phyloP scores from a whole-genome alignment of 2,113 vertebrate genomes.

The Psilopsiagon aurifrons region DNA sequence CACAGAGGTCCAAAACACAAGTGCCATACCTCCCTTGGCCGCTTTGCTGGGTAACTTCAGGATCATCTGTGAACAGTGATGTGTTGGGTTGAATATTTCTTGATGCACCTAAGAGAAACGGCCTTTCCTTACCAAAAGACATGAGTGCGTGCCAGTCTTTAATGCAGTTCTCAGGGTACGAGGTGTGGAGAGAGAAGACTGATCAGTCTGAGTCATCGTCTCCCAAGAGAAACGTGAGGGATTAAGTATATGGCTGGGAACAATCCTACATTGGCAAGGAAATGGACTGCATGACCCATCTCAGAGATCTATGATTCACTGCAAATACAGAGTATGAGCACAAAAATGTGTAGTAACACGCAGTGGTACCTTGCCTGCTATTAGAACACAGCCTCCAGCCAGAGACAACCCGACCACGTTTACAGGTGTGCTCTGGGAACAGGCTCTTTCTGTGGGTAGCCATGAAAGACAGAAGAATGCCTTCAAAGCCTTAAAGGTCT shows the following conservation, averaged over 20 bases:
- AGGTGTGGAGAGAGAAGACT: not conserved
- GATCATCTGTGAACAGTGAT: not conserved
- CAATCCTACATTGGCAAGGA: conserved; percentile 17
- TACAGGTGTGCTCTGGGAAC: conserved; percentile 27
- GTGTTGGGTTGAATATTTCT: not conserved
- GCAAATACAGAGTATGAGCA: not conserved
- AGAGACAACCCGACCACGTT: not conserved
- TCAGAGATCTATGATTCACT: conserved; percentile 50
- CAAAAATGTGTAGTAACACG: conserved; percentile 51
- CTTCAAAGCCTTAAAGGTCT: not conserved
- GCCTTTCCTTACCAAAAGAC: not conserved
- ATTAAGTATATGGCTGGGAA: conserved; percentile 35
- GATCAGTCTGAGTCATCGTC: conserved; percentile 26
- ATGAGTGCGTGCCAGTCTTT: not conserved
- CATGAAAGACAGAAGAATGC: not conserved
- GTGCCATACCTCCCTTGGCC: not conserved
- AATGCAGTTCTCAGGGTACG: not conserved
- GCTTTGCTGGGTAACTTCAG: not conserved
- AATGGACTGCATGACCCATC: conserved; percentile 39
- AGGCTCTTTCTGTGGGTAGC: not conserved
- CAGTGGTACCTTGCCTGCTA: conserved; percentile 7
- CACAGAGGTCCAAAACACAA: not conserved
- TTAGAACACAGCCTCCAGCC: conserved; percentile 10
- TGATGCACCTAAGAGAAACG: not conserved
- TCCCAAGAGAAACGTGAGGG: conserved; percentile 25